These are phyloP conservation scores for Drosophila nikananu DNA, from an alignment of 1,140 invertebrate genomes.

Conservation along the genomic window DNA sequence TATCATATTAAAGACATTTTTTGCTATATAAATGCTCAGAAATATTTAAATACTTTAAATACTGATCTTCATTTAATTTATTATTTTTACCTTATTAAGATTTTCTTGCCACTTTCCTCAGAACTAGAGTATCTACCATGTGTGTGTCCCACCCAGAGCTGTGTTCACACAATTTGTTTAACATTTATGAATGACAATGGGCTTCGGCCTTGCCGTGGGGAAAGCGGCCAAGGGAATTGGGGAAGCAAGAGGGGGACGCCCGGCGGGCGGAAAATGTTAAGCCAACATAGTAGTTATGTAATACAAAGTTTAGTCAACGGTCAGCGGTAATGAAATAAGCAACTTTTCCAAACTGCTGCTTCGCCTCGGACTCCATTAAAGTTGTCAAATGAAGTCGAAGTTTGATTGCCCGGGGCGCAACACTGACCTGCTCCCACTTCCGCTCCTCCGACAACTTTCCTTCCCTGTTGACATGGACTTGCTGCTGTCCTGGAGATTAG, in stretches of 20 bases:
- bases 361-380: conserved; percentile 70
- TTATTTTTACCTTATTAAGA: background rate
- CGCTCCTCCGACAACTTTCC: conserved; percentile 11
- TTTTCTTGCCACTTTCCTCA: background rate
- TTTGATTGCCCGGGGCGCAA: conserved; percentile 65
- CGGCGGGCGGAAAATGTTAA: conserved; percentile 41
- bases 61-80: background rate
- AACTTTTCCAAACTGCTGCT: conserved; percentile 72
- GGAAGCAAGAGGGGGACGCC: background rate
- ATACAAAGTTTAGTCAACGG: conserved; percentile 68
- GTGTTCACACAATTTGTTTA: conserved; percentile 49
- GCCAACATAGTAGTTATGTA: conserved; percentile 42
- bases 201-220: conserved; percentile 9
- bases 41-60: background rate
- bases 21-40: background rate
- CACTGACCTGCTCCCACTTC: conserved; percentile 32
- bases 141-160: background rate
- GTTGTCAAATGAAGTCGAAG: conserved; percentile 80
- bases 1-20: background rate
- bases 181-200: conserved; percentile 64
- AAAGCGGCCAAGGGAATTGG: conserved; percentile 2
- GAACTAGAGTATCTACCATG: conserved; percentile 12
- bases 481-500: conserved; percentile 52
- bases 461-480: conserved; percentile 28
- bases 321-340: conserved; percentile 73